These are phyloP conservation scores for Ennomos erosarius DNA, from an alignment of 2,888 invertebrate genomes.

Conservation along the genomic window DNA sequence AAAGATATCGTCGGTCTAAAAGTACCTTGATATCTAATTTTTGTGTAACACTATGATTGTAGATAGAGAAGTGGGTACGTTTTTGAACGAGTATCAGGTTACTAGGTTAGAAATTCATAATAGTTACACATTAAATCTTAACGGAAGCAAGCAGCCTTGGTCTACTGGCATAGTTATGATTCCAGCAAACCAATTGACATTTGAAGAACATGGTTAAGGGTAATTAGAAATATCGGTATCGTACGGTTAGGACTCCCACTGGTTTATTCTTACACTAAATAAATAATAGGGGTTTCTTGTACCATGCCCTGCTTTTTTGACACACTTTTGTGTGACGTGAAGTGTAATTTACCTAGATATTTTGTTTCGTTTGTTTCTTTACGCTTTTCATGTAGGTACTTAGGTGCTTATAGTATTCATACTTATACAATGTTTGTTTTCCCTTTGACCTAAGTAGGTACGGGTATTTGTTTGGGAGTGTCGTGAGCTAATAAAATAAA, in stretches of 20 bases:
- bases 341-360: conserved; percentile 10
- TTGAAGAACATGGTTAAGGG: conserved; percentile 30
- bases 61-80: neutral
- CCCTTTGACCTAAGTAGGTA: conserved; percentile 7
- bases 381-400: conserved; percentile 2
- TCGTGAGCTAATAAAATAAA: neutral
- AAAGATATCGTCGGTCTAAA: too few relatives aligned
- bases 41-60: conserved; percentile 5
- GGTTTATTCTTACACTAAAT: neutral
- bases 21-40: neutral
- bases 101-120: conserved; percentile 32
- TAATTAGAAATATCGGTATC: conserved; percentile 40
- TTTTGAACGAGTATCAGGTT: conserved; percentile 29
- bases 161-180: conserved; percentile 47
- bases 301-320: conserved; percentile 17
- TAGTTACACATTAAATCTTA: conserved; percentile 40
- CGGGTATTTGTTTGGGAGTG: neutral
- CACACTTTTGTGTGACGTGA: conserved; percentile 15
- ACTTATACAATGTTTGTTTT: too few relatives aligned
- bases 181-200: conserved; percentile 27
- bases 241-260: conserved; percentile 2
- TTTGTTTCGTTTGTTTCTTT: conserved; percentile 5
- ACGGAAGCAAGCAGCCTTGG: conserved; percentile 52
- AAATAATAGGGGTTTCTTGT: neutral
- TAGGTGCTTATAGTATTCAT: too few relatives aligned